Base-by-base conservation (phyloP, 1,140 invertebrate genomes). In the Anoplolepis gracilipes region DNA sequence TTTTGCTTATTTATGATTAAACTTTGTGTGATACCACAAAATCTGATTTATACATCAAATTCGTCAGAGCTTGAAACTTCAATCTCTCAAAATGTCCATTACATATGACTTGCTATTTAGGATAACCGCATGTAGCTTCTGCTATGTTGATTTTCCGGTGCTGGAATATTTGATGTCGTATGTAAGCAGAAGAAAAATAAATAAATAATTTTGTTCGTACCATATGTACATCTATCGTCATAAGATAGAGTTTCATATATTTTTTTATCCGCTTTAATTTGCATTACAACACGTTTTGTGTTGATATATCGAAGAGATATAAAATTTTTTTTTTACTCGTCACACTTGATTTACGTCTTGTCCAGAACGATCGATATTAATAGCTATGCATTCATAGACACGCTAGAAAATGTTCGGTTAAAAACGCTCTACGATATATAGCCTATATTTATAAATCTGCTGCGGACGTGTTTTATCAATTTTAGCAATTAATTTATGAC, bases 41-140 rank as follows among this genome's bases (percentile, higher is more conserved):
- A 69, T 36, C n/a, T 79, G n/a, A 79, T 67, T 65, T 55, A 53
- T 30, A 30, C 8, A 36, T 53, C 28, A 55, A 16, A 55, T 53
- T 6, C 39, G 46, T 25, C 30, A 25, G 3, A 49, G 30, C 30
- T 5, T 10, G 1, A 53, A 36, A 13, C 11, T 16, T 8, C 19
- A 16, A 55, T 67, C 13, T 39, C 53, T 67, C n/a, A 36, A 67
- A 78, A 25, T 39, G 42, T 67, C 13, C n/a, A 8, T 78, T 53
- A 33, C 16, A 28, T 65, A 65, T 64, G 13, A 28, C 22, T 39
- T 49, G 42, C 13, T 67, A 16, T 65, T 67, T 53, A 65, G 7
- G 11, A 77, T 64, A 64, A 42, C 22, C n/a, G 7, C 49, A 65
- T 53, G 42, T 19, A 39, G 11, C 42, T 62, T 33, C 13, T 49